Evolutionary conservation across 2,113 vertebrate genomes (phyloP).

Genomic region (Elephas maximus): DNA sequence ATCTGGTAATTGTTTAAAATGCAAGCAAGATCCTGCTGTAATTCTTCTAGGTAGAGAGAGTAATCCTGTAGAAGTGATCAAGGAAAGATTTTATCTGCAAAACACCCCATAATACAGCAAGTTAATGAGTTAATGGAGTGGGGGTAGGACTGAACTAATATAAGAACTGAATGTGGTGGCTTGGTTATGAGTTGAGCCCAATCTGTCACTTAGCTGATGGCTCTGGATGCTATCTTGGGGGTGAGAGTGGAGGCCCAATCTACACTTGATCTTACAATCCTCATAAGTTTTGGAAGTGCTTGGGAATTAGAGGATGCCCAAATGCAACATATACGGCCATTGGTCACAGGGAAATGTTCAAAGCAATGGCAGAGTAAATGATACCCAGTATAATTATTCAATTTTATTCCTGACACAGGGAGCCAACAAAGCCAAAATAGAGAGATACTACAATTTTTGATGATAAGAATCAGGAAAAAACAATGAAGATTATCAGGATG

Average conservation of each 20-base stretch:
- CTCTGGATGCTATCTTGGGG: background rate
- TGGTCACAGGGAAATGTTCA: background rate
- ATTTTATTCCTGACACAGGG: background rate
- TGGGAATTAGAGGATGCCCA: background rate
- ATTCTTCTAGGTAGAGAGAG: background rate
- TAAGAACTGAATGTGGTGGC: background rate
- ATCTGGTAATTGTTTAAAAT: background rate
- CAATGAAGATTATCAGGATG: background rate
- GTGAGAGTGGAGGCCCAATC: too few relatives aligned
- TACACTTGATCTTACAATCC: background rate
- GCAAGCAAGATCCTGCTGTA: background rate
- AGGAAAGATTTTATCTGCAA: background rate
- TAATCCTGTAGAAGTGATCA: background rate
- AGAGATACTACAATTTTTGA: background rate
- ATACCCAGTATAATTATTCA: too few relatives aligned
- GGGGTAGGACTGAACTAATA: background rate
- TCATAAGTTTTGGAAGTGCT: background rate
- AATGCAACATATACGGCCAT: background rate
- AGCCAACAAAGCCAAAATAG: background rate
- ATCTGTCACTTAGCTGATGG: background rate
- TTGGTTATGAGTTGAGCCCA: background rate
- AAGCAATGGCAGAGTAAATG: background rate
- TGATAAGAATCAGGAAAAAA: background rate
- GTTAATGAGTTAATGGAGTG: background rate
- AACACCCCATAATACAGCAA: background rate